Base-by-base conservation (phyloP, 2,113 vertebrate genomes). In the Arvicanthis niloticus region DNA sequence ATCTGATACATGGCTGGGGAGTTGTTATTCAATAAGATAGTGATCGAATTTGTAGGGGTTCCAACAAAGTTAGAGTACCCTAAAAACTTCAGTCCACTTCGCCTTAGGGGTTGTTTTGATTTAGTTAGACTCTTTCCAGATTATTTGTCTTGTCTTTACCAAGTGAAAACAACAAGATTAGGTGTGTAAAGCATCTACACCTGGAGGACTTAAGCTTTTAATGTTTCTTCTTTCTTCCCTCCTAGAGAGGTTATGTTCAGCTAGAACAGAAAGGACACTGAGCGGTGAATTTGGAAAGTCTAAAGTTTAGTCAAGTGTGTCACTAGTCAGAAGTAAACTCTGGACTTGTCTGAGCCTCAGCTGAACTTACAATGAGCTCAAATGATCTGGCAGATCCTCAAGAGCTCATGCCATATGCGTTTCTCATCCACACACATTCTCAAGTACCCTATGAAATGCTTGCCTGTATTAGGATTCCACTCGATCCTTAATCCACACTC, bases 81-180 rank as follows among this genome's bases (percentile, higher is more conserved):
- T 45, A 24, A 19, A 70, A 60, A 75, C 85, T 89, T 93, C 26
- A 91, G 58, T 82, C 65, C 21, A 21, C 12, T 68, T 93, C 31
- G 17, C n/a, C 3, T 10, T 67, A 58, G 0, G 1, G 37, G n/a
- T 51, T 67, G 91, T 68, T 88, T 93, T 76, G 78, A 68, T 62
- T 16, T 24, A 16, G 51, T 70, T 53, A 21, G 26, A 45, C 37
- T 22, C 88, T 90, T 80, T 42, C 24, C 58, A 81, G 21, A 26
- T 91, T 94, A 70, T 75, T 95, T 93, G 89, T 65, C 48, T 95
- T 88, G 12, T 80, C 65, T 96, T 8, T 31, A 76, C 75, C 87
- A 80, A 40, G 53, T 34, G n/a, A 70, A 29, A 37, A 31, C 29
- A 67, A 31, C 65, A 67, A 96, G 42, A 16, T 88, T 31, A 73